Conservation (phyloP, 2,888 invertebrate genomes). For the Mythimna loreyi region DNA sequence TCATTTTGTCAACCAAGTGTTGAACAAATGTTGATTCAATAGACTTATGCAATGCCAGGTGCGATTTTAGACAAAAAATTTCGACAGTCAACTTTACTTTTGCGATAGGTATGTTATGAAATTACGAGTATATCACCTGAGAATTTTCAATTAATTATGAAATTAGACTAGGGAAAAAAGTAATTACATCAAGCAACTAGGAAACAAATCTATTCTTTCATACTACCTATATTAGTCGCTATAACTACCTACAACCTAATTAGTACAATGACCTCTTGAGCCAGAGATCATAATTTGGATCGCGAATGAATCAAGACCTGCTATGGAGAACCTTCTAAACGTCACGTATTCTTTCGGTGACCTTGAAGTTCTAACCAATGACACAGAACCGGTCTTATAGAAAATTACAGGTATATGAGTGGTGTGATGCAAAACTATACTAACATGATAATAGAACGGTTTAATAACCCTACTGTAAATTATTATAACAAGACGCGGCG, state of each 20-base stretch:
- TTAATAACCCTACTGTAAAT: conserved; percentile 46
- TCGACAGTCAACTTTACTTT: not conserved
- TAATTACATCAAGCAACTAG: not conserved
- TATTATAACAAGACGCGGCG: conserved; percentile 20
- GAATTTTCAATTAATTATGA: too few relatives aligned
- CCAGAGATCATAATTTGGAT: conserved; percentile 28
- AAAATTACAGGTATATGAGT: not conserved
- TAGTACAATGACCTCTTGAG: conserved; percentile 42
- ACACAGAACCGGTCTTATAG: conserved; percentile 42
- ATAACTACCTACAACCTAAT: conserved; percentile 4
- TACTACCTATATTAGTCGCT: conserved; percentile 1
- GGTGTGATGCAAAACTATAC: conserved; percentile 22
- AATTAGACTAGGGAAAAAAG: too few relatives aligned
- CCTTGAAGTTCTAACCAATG: conserved; percentile 64
- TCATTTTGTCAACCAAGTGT: conserved; percentile 21
- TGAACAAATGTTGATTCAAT: not conserved
- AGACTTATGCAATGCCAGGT: not conserved
- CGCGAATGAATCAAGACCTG: conserved; percentile 42
- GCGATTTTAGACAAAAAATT: not conserved
- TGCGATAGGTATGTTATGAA: not conserved
- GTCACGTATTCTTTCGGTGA: conserved; percentile 54
- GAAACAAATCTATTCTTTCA: not conserved
- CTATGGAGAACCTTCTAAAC: conserved; percentile 33
- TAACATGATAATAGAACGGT: conserved; percentile 31
- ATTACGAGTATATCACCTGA: not conserved